These are phyloP conservation scores for Melanogrammus aeglefinus DNA, from an alignment of 2,797 vertebrate genomes.

Conservation along the genomic window DNA sequence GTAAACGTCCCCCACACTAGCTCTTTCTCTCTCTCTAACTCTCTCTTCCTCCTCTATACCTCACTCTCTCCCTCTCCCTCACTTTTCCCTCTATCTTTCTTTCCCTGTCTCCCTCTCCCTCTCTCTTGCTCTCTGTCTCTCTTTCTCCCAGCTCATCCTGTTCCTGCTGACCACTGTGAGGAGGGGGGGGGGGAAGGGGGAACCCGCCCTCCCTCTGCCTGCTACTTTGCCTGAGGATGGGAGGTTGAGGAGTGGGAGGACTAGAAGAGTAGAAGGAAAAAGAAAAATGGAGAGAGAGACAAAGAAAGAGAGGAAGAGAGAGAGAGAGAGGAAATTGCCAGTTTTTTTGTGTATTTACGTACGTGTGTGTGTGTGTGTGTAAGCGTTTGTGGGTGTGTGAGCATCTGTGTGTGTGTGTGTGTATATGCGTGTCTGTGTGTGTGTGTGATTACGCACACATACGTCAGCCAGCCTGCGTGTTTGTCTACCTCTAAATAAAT, in stretches of 20 bases:
- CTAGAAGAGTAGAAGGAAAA: neutral
- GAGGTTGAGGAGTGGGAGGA: no score
- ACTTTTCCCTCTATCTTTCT: neutral
- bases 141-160: no score
- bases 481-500: neutral
- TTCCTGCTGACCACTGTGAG: no score
- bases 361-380: slow-evolving; percentile 8
- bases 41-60: neutral
- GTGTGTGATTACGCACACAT: slow-evolving; percentile 9
- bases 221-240: slow-evolving; percentile 27
- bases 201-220: slow-evolving; percentile 5
- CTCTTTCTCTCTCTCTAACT: slow-evolving; percentile 21
- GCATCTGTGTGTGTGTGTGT: slow-evolving; percentile 18
- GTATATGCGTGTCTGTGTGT: slow-evolving; percentile 26
- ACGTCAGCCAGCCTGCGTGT: neutral
- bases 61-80: slow-evolving; percentile 14
- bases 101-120: neutral
- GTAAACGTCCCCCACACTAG: neutral
- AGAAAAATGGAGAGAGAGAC: neutral
- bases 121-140: neutral
- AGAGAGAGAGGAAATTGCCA: neutral
- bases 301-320: neutral
- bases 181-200: no score
- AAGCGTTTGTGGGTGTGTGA: neutral
- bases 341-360: slow-evolving; percentile 5